These are phyloP conservation scores for Morpho helenor DNA, from an alignment of 2,888 invertebrate genomes.

Conservation along the genomic window DNA sequence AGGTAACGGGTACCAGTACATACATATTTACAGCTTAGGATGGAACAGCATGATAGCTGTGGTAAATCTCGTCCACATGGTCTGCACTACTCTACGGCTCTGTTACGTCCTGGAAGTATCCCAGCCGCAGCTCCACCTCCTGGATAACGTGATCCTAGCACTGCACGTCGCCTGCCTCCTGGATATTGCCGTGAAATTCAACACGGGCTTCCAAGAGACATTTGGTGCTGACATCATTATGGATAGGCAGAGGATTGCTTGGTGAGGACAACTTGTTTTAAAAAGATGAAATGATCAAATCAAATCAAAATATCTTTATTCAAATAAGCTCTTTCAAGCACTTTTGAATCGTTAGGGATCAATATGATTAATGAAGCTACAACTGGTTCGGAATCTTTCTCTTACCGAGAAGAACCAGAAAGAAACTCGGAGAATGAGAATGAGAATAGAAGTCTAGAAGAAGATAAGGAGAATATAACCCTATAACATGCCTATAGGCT, in stretches of 20 bases:
- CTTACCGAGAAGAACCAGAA: too few species aligned
- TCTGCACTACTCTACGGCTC: slow-evolving; percentile 41
- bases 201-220: slow-evolving; percentile 44
- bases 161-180: slow-evolving; percentile 43
- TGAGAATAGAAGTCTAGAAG: too few species aligned
- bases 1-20: too few species aligned
- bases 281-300: too few species aligned
- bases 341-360: too few species aligned
- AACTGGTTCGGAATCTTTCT: too few species aligned
- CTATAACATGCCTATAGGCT: too few species aligned
- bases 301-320: too few species aligned
- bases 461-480: too few species aligned
- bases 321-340: too few species aligned
- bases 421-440: too few species aligned
- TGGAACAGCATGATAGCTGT: slow-evolving; percentile 47
- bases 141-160: slow-evolving; percentile 38
- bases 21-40: slow-evolving; percentile 37
- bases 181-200: slow-evolving; percentile 49
- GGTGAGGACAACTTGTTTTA: slow-evolving; percentile 30
- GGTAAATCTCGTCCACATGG: slow-evolving; percentile 40
- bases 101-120: slow-evolving; percentile 36
- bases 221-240: slow-evolving; percentile 36
- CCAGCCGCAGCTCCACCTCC: slow-evolving; percentile 18
- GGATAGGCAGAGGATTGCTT: slow-evolving; percentile 36
- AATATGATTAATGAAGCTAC: too few species aligned